Base-by-base conservation (phyloP, 2,797 vertebrate species). In the Hypotaenidia okinawae region DNA sequence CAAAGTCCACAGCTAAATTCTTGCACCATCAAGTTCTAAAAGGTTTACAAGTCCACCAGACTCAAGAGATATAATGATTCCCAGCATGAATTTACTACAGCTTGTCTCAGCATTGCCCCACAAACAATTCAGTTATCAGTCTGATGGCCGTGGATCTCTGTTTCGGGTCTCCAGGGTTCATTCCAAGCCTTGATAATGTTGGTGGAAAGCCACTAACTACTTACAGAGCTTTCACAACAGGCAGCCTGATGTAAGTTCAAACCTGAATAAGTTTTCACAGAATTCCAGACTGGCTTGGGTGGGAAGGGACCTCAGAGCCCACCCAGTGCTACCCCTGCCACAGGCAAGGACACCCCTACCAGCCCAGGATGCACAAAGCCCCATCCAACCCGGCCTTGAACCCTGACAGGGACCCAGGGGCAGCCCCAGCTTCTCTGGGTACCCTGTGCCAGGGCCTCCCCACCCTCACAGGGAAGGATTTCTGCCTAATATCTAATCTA, bases 1-100 rank as follows among this genome's bases (percentile, higher is more conserved):
- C 93, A 77, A 94, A 94, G 91, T 94, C 83, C 94, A 90, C 41
- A 47, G 70, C 37, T 86, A 61, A 30, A 28, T 37, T 91, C 78
- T 70, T 93, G 61, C 83, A 67, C 32, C 72, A 77, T 61, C 77
- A 84, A 74, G 76, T 78, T 89, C 84, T 67, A 51, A 54, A 64
- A 82, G 28, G 39, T 68, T 82, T 84, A 82, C 35, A 80, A 94
- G 54, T 89, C 54, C 87, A 81, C 0, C 0, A 82, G n/a, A 59
- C 49, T 68, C 39, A 49, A 27, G 47, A 88, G 45, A 74, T 68
- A 9, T 2, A 28, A 55, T 15, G 62, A 80, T 61, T 87, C 54
- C 37, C 82, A 79, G 70, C 41, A 76, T 4, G 19, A 70, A 67
- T 63, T 83, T 63, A 35, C 33, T 14, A 6, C 27, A 84, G 62